phyloP scores from a whole-genome alignment of 1,140 invertebrate genomes.

The Orius insidiosus region DNA sequence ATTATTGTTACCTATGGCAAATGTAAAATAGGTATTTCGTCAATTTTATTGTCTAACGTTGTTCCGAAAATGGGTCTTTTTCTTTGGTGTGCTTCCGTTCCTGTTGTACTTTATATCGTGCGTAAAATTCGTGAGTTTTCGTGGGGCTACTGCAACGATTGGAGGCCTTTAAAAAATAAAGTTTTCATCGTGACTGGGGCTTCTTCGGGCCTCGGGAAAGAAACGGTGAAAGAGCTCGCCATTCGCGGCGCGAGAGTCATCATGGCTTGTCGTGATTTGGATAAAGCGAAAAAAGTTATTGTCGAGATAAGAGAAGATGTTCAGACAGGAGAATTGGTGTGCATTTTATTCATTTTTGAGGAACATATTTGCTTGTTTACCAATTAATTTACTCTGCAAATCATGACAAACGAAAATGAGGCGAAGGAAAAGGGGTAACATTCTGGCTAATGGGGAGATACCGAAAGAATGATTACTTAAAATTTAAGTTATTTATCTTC shows the following conservation, averaged over 20 bases:
- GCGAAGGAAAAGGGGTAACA: too few species aligned
- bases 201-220: conserved; percentile 63
- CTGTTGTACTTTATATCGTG: conserved; percentile 20
- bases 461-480: too few species aligned
- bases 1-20: too few species aligned
- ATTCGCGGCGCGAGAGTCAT: conserved; percentile 48
- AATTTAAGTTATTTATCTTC: too few species aligned
- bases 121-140: conserved; percentile 29
- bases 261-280: conserved; percentile 49
- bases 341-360: conserved; percentile 19
- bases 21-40: too few species aligned
- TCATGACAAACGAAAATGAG: too few species aligned
- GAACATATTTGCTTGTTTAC: not conserved
- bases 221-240: conserved; percentile 47
- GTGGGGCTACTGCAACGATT: conserved; percentile 30
- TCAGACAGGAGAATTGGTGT: conserved; percentile 40
- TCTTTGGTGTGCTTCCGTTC: conserved; percentile 10
- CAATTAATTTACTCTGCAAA: not conserved
- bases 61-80: conserved; percentile 3
- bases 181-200: conserved; percentile 62
- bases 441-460: too few species aligned
- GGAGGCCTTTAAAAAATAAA: conserved; percentile 31
- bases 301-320: conserved; percentile 38
- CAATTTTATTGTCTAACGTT: too few species aligned
- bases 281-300: conserved; percentile 37